phyloP scores from a whole-genome alignment of 92 coral and sea anemone genomes.

The Scolanthus callimorphus region DNA sequence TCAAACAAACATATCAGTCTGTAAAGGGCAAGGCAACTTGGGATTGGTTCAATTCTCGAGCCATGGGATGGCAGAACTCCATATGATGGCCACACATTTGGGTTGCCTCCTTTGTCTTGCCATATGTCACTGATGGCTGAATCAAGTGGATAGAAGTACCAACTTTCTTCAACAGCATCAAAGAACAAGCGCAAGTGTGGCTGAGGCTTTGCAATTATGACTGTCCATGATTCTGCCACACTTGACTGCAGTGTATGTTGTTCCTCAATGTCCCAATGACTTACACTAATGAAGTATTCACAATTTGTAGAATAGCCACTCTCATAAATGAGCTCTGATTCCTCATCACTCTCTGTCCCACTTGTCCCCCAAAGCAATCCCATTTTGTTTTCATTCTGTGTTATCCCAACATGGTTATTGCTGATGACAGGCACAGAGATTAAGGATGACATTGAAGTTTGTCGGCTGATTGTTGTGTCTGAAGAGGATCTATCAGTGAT shows the following conservation, averaged over 20 bases:
- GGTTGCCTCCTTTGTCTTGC: not conserved
- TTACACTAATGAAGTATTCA: slow-evolving; percentile 81
- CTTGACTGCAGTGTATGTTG: slow-evolving; percentile 88
- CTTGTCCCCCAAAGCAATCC: slow-evolving; percentile 35
- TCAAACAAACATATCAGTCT: slow-evolving; percentile 84
- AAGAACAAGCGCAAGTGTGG: slow-evolving; percentile 63
- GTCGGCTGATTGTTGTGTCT: slow-evolving; percentile 44
- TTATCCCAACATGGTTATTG: slow-evolving; percentile 26
- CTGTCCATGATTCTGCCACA: slow-evolving; percentile 80
- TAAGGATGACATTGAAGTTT: slow-evolving; percentile 52
- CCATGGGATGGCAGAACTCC: slow-evolving; percentile 24
- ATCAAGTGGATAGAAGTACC: slow-evolving; percentile 51
- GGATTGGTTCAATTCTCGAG: slow-evolving; percentile 71
- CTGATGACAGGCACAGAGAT: slow-evolving; percentile 29
- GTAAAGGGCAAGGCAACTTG: slow-evolving; percentile 88
- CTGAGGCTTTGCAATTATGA: slow-evolving; percentile 12
- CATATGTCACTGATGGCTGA: slow-evolving; percentile 1
- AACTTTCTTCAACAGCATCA: slow-evolving; percentile 61
- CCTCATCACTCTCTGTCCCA: slow-evolving; percentile 81
- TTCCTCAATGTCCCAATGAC: slow-evolving; percentile 94
- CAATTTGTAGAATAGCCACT: slow-evolving; percentile 89
- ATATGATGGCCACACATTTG: not conserved
- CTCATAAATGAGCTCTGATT: slow-evolving; percentile 77
- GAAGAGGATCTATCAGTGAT: slow-evolving; percentile 25
- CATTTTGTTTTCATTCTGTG: slow-evolving; percentile 16